Conservation (phyloP, 2,888 invertebrate genomes). For the Metellina segmentata region DNA sequence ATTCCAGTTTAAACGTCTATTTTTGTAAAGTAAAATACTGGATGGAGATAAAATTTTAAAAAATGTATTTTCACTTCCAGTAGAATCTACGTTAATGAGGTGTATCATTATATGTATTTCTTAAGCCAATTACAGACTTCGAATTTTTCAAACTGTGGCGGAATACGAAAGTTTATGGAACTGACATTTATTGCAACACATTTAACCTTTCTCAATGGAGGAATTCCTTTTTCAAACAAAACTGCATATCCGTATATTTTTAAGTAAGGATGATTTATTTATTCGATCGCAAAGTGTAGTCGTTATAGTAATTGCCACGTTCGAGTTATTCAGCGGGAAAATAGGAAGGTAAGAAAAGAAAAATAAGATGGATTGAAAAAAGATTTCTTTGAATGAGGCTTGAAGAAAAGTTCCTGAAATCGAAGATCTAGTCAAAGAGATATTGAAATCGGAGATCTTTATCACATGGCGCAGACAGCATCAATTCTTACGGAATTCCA, state of each 20-base stretch:
- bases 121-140: too few species aligned
- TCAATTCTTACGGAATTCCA: slow-evolving; percentile 11
- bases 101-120: not conserved
- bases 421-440: slow-evolving; percentile 34
- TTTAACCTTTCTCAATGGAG: not conserved
- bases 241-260: not conserved
- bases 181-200: not conserved
- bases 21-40: not conserved
- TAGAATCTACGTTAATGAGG: not conserved
- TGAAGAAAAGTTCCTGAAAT: slow-evolving; percentile 21
- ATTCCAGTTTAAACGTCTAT: not conserved
- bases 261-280: slow-evolving; percentile 21
- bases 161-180: not conserved
- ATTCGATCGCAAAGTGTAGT: not conserved
- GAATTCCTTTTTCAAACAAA: not conserved
- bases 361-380: slow-evolving; percentile 31
- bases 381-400: slow-evolving; percentile 25
- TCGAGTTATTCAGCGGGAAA: slow-evolving; percentile 8
- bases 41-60: not conserved
- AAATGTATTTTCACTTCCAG: not conserved
- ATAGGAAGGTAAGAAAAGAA: not conserved
- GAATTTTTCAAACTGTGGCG: not conserved
- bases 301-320: slow-evolving; percentile 31
- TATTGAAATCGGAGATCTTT: slow-evolving; percentile 49
- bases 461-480: slow-evolving; percentile 31